A percentile compares a stretch with the other conserved stretches of the same genome.
phyloP scores from a whole-genome alignment of 2,888 invertebrate genomes.

The Pilophorus perplexus region DNA sequence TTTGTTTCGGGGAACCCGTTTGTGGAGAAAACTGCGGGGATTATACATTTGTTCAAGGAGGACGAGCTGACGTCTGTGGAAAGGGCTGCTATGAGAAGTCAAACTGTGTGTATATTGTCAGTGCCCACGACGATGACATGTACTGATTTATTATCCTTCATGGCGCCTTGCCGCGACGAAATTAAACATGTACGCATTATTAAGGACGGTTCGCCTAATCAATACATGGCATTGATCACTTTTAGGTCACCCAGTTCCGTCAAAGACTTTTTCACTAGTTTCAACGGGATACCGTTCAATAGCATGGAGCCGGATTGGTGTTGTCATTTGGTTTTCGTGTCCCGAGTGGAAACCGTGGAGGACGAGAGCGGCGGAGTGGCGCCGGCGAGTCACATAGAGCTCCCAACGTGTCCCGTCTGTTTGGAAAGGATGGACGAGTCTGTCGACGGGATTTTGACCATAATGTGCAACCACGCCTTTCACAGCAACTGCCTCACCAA shows the following conservation, averaged over 20 bases:
- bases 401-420: constrained; percentile 96
- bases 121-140: constrained; percentile 90
- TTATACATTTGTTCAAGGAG: constrained; percentile 95
- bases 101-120: constrained; percentile 82
- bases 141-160: constrained; percentile 88
- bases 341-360: constrained; percentile 78
- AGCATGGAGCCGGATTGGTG: constrained; percentile 86
- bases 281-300: constrained; percentile 90
- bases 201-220: constrained; percentile 84
- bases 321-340: constrained; percentile 94
- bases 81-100: constrained; percentile 66
- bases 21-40: constrained; percentile 94
- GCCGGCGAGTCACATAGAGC: constrained; percentile 80
- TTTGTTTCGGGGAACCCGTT: constrained; percentile 88
- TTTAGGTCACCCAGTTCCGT: constrained; percentile 71
- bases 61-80: constrained; percentile 72
- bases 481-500: constrained; percentile 92
- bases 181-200: constrained; percentile 90
- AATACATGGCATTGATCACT: constrained; percentile 95
- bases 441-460: constrained; percentile 93
- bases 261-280: constrained; percentile 86
- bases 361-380: constrained; percentile 68
- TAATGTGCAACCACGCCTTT: constrained; percentile 97
- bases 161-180: constrained; percentile 86
- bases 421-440: constrained; percentile 98